Evolutionary conservation across 2,113 vertebrate genomes (phyloP).

Genomic region (Picathartes gymnocephalus): DNA sequence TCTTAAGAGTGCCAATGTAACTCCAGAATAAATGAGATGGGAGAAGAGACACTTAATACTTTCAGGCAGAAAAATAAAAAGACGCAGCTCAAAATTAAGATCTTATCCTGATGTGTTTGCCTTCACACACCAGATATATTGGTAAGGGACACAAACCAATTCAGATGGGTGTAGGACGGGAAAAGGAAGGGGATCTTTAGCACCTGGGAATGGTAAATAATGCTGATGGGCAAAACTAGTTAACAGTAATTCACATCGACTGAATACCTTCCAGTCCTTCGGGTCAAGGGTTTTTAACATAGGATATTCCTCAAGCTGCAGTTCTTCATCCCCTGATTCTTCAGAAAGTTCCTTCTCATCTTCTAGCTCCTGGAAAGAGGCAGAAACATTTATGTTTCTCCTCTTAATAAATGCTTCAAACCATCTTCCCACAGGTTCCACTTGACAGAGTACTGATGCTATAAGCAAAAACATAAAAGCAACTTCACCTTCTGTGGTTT

Average conservation of each 20-base stretch:
- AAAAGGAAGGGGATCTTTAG: background rate
- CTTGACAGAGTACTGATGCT: constrained; percentile 89
- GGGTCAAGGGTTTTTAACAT: constrained; percentile 96
- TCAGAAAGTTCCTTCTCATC: constrained; percentile 93
- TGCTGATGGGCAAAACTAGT: background rate
- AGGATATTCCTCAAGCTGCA: constrained; percentile 91
- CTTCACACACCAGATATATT: background rate
- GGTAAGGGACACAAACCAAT: background rate
- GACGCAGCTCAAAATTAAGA: background rate
- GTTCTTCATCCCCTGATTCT: constrained; percentile 93
- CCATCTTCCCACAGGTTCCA: constrained; percentile 97
- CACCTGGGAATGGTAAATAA: background rate
- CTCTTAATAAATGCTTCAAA: constrained; percentile 95
- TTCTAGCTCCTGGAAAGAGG: constrained; percentile 96
- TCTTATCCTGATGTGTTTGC: background rate
- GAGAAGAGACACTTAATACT: background rate
- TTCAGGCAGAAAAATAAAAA: background rate
- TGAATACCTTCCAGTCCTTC: constrained; percentile 96
- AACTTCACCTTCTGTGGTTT: constrained; percentile 17
- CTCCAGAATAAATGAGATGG: background rate
- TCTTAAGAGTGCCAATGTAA: background rate
- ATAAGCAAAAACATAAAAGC: constrained; percentile 62
- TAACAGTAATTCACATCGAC: background rate
- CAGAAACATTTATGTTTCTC: constrained; percentile 88
- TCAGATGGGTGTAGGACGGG: background rate